Evolutionary conservation across 2,113 vertebrate species (phyloP).

Genomic region (Callaeas wilsoni): DNA sequence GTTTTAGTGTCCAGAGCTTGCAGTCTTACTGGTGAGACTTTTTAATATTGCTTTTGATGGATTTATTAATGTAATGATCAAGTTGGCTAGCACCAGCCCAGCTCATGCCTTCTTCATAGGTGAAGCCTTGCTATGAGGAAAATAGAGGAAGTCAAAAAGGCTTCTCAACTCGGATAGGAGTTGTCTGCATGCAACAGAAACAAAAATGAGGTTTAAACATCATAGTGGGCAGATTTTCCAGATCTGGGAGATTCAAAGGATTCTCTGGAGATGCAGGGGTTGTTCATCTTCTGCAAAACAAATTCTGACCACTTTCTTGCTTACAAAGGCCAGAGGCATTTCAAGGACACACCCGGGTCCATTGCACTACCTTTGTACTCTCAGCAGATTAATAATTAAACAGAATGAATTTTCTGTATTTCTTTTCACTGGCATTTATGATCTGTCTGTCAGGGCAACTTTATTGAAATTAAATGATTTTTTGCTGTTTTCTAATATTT

Average conservation of each 20-base stretch:
- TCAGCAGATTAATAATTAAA: not conserved
- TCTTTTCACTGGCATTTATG: not conserved
- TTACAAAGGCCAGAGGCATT: not conserved
- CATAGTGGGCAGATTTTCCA: not conserved
- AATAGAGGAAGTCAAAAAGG: not conserved
- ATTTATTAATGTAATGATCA: not conserved
- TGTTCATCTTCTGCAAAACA: not conserved
- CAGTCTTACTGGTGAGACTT: not conserved
- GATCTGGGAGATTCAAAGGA: not conserved
- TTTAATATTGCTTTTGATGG: not conserved
- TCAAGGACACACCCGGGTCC: not conserved
- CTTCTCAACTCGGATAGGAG: not conserved
- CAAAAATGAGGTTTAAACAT: not conserved
- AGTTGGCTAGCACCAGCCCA: not conserved
- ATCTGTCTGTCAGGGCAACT: not conserved
- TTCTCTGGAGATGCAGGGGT: not conserved
- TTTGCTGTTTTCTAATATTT: not conserved
- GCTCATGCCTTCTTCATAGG: not conserved
- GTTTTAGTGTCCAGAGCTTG: not conserved
- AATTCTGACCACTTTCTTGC: not conserved
- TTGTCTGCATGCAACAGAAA: not conserved
- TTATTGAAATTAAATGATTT: not conserved
- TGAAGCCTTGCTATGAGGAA: not conserved
- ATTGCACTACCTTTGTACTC: not conserved
- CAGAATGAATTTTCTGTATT: not conserved